Base-by-base conservation (phyloP, 2,888 invertebrate genomes). In the Selenia dentaria region DNA sequence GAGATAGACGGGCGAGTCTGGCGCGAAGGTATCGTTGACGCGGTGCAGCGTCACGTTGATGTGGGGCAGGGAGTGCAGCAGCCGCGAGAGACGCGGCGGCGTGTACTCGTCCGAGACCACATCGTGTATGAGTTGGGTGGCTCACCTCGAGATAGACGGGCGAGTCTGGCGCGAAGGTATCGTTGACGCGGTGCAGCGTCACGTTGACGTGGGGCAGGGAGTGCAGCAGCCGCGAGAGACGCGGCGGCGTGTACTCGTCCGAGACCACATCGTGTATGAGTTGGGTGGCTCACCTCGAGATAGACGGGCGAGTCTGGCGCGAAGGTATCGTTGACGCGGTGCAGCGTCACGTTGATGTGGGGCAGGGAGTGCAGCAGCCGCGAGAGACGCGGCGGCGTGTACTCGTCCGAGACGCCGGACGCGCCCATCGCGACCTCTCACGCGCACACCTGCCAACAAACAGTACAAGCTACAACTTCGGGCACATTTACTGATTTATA, bases 191-290 rank as follows among this genome's bases (percentile, higher is more conserved):
- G 79, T 96, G 96, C 73, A 98, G 94, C 67, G 96, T 95, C 74
- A 97, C 96, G 86, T 98, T 97, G 80, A 97, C 93, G 90, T 98
- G 98, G 55, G 98, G 98, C 90, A 98, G 92, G 68, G 94, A 92
- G 88, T 98, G 97, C 83, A 98, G 94, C 87, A 96, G 93, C 85
- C 94, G 93, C 74, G 97, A 96, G 84, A 98, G 93, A 76, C 94
- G 93, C 85, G 96, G 95, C 90, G 96, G 94, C 91, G 93, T 93
- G 92, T 96, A 96, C 92, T 95, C 96, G 80, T 94, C 94, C 57
- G 90, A 91, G 67, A 89, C 79, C n/a, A n/a, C n/a, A n/a, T n/a
- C n/a, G n/a, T n/a, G n/a, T n/a, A n/a, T n/a, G n/a, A n/a, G n/a
- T n/a, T n/a, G n/a, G n/a, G n/a, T n/a, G n/a, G 18, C 20, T 29